Evolutionary conservation across 2,797 vertebrate species (phyloP).

Genomic region (Chloroceryle amazona): DNA sequence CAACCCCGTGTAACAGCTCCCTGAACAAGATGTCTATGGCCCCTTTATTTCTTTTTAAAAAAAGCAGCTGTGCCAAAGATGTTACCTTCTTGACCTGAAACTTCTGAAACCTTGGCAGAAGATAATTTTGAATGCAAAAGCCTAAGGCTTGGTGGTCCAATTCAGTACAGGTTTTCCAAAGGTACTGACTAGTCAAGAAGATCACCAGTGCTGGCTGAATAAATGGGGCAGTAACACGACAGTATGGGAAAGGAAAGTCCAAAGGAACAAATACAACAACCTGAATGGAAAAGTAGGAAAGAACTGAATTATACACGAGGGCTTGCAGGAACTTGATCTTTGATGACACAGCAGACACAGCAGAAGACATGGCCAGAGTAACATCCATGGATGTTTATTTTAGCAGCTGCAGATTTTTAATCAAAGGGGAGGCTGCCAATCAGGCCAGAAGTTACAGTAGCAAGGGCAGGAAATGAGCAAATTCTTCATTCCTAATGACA

Average conservation of each 20-base stretch:
- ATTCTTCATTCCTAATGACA: too few relatives aligned
- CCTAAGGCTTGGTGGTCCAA: neutral
- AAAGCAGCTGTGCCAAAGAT: neutral
- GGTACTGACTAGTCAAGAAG: neutral
- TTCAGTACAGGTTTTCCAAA: neutral
- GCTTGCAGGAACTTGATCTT: neutral
- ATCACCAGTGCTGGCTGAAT: fast-evolving
- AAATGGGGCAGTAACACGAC: neutral
- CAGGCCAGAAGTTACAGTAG: slow-evolving; percentile 23
- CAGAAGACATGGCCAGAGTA: neutral
- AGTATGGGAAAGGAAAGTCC: neutral
- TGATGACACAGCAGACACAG: neutral
- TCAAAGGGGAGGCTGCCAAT: neutral
- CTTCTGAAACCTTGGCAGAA: neutral
- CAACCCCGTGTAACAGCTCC: neutral
- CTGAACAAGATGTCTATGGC: neutral
- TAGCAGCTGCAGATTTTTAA: slow-evolving; percentile 7
- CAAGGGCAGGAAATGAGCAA: slow-evolving; percentile 6
- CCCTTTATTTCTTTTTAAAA: neutral
- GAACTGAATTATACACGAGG: neutral
- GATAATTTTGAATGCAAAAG: neutral
- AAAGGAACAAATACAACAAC: neutral
- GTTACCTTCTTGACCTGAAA: neutral
- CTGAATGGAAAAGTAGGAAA: neutral
- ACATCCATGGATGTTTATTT: neutral